Evolutionary conservation across 1,140 invertebrate species (phyloP).

Genomic region (Plodia interpunctella): DNA sequence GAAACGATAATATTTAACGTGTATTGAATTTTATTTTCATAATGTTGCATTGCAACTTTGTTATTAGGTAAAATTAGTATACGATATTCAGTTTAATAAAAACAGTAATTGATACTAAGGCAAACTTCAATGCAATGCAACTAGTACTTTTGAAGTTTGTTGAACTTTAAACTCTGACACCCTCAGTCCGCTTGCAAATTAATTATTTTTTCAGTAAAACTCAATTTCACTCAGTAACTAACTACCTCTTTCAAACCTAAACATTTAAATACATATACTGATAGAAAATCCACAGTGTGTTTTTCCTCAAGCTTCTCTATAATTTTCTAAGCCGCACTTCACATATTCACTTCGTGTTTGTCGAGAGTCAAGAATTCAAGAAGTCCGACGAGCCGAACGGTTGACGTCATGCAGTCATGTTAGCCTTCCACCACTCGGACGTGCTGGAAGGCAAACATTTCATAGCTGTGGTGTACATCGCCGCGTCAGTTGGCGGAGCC

Average conservation of each 20-base stretch:
- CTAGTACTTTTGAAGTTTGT: no score
- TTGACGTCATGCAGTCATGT: slow-evolving; percentile 70
- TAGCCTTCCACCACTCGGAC: slow-evolving; percentile 47
- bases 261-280: not conserved
- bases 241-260: not conserved
- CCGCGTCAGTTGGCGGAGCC: slow-evolving; percentile 12
- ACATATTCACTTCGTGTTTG: slow-evolving; percentile 59
- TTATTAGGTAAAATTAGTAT: no score
- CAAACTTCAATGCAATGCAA: no score
- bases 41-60: no score
- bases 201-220: no score
- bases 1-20: no score
- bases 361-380: slow-evolving; percentile 65
- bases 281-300: slow-evolving; percentile 16
- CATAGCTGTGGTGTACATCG: slow-evolving; percentile 28
- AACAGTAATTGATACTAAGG: no score
- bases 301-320: slow-evolving; percentile 44
- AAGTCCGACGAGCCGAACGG: slow-evolving; percentile 68
- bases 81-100: not conserved
- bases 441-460: slow-evolving; percentile 25
- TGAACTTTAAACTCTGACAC: no score
- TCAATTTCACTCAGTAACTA: not conserved
- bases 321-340: slow-evolving; percentile 61
- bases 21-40: no score
- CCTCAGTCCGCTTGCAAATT: no score